Evolutionary conservation across 1,140 invertebrate genomes (phyloP).

Genomic region (Babylonia areolata): DNA sequence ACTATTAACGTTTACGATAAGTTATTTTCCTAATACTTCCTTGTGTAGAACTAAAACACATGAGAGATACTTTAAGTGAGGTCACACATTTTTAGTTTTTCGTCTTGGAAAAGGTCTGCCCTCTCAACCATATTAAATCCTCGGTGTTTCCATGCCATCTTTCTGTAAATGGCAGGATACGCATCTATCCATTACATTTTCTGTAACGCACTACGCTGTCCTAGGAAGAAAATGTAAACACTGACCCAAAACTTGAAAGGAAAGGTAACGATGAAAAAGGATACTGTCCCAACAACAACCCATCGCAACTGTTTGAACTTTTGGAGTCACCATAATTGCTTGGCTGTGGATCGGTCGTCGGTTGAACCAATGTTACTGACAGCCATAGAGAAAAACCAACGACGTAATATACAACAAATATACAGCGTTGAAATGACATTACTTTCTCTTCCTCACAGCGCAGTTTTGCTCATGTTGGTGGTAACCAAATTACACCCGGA

Average conservation of each 20-base stretch:
- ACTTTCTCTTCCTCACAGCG: background rate
- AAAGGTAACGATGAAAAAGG: conserved; percentile 39
- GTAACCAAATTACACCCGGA: background rate
- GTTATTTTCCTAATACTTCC: no score
- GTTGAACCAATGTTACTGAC: conserved; percentile 9
- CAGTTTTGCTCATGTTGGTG: background rate
- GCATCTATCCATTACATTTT: no score
- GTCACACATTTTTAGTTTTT: no score
- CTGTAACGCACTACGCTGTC: no score
- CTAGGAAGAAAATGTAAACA: background rate
- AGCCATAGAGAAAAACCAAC: background rate
- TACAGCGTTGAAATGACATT: background rate
- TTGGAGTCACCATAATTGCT: background rate
- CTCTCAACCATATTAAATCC: no score
- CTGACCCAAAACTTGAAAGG: background rate
- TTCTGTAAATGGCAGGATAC: no score
- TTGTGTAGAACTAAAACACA: no score
- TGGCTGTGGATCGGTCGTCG: background rate
- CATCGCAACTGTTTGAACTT: conserved; percentile 41
- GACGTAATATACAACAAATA: background rate
- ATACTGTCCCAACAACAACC: conserved; percentile 65
- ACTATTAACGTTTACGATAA: no score
- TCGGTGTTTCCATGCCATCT: no score
- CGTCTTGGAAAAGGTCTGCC: no score
- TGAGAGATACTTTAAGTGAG: no score